Evolutionary conservation across 1,140 invertebrate species (phyloP), one percentile per base, ranked within the genome.

Genomic region (Pseudobourletiella spinata): DNA sequence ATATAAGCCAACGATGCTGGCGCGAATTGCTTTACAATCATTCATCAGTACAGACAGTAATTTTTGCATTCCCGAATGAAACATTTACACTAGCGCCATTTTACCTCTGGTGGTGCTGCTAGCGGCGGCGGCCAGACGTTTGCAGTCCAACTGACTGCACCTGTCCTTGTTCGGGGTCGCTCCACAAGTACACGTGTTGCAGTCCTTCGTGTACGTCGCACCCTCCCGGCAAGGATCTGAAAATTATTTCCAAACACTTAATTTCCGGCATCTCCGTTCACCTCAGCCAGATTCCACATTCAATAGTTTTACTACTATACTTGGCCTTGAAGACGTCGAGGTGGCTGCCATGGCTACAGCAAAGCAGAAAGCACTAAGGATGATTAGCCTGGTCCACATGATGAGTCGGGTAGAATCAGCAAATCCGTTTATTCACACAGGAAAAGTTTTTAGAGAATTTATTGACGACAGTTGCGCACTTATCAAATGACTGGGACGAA

Each of bases 101-200:
- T n/a, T n/a, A 39, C 32, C n/a, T 39, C 32, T 39, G 8, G 32
- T n/a, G 32, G 32, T 39, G 32, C 8, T 11, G 32, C 32, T 39
- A 39, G 32, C 32, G n/a, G 32, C 50, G 15, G 55, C 8, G 8
- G 22, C 22, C 15, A 1, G 3, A 32, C 64, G n/a, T 14, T 0
- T 63, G 30, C 68, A 69, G 28, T 69, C 65, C 29, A 64, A n/a
- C 18, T 62, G 35, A 35, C 68, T 62, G 51, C 68, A 69, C 32
- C 65, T 67, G 44, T 69, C 70, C 20, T 30, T 24, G 24, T 35
- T 63, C 25, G 58, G 62, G 46, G 66, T 59, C 8, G 56, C 42
- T 22, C 20, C 57, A 62, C 71, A 72, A 22, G 55, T 57, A 56
- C 71, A 72, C n/a, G 60, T 66, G 55, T 72, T 72, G 50, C 71